Evolutionary conservation across 2,888 invertebrate genomes (phyloP).

Genomic region (Odontocerum albicorne): DNA sequence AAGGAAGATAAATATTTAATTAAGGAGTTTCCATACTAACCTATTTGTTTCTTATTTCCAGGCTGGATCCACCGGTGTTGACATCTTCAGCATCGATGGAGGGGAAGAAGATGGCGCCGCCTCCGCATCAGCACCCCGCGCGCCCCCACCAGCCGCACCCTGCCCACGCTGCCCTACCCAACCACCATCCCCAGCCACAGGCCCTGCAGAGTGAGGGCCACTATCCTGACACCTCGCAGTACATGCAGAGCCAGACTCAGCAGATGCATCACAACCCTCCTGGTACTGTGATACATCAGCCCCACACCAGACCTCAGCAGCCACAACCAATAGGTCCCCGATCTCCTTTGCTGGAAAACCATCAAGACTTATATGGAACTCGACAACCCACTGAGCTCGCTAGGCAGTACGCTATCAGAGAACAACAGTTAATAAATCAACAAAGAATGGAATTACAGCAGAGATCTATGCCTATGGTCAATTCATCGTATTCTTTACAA

Average conservation of each 20-base stretch:
- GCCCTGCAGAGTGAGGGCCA: constrained; percentile 49
- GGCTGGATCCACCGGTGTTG: constrained; percentile 73
- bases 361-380: constrained; percentile 60
- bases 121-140: constrained; percentile 59
- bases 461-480: constrained; percentile 25
- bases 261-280: constrained; percentile 44
- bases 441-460: constrained; percentile 33
- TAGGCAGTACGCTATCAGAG: constrained; percentile 37
- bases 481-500: constrained; percentile 33
- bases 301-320: constrained; percentile 42
- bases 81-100: constrained; percentile 67
- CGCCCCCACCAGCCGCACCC: constrained; percentile 51
- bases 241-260: constrained; percentile 49
- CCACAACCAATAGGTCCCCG: constrained; percentile 49
- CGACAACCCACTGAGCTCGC: constrained; percentile 38
- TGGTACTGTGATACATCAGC: constrained; percentile 48
- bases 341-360: constrained; percentile 57
- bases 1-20: too few species aligned
- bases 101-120: constrained; percentile 61
- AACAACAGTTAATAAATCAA: constrained; percentile 40
- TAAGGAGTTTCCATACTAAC: too few species aligned
- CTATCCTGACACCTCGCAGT: constrained; percentile 58
- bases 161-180: constrained; percentile 50
- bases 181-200: constrained; percentile 39
- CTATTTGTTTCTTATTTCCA: constrained; percentile 44